phyloP scores from a whole-genome alignment of 2,797 vertebrate genomes.

The Danio kyathit region DNA sequence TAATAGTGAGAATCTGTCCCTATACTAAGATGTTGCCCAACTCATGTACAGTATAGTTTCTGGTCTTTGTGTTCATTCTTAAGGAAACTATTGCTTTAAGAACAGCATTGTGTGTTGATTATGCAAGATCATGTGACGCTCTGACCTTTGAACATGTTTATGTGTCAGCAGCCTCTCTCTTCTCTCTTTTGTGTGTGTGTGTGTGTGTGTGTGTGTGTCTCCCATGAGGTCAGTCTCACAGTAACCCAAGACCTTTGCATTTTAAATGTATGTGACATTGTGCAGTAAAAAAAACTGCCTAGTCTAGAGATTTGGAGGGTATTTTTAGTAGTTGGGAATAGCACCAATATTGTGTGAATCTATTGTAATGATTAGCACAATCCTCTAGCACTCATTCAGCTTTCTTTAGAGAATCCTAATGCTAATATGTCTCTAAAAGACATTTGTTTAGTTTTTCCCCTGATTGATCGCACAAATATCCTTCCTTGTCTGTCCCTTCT shows the following conservation, averaged over 20 bases:
- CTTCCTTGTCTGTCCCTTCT: neutral
- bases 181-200: neutral
- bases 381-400: neutral
- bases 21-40: too few species aligned
- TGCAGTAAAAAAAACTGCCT: constrained; percentile 67
- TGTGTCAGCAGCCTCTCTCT: constrained; percentile 30
- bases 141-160: constrained; percentile 38
- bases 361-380: neutral
- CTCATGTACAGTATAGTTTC: too few species aligned
- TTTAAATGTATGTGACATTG: constrained; percentile 77
- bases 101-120: constrained; percentile 13
- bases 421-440: neutral
- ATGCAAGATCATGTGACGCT: constrained; percentile 14
- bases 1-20: too few species aligned
- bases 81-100: neutral
- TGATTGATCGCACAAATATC: neutral
- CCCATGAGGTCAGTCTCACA: constrained; percentile 47
- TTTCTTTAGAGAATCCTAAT: neutral
- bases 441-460: neutral
- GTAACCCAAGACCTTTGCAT: constrained; percentile 61
- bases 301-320: constrained; percentile 64
- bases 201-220: constrained; percentile 1
- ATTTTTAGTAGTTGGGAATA: constrained; percentile 58
- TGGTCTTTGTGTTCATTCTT: too few species aligned
- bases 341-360: constrained; percentile 21